Conservation (phyloP, 2,113 vertebrate species). For the Pterocles orientalis region DNA sequence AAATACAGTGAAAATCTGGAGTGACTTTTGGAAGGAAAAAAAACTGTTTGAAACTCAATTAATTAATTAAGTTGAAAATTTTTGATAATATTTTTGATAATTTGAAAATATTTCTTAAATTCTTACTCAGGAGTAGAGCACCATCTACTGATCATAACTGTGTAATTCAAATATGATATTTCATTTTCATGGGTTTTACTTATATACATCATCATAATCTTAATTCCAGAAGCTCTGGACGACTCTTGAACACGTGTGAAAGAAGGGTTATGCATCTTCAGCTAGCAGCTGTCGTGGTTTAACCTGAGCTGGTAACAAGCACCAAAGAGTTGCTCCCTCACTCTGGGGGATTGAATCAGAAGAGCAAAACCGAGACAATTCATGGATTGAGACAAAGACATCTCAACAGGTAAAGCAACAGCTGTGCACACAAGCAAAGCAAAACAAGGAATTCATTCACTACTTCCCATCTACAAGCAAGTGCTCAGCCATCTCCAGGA, state of each 20-base stretch:
- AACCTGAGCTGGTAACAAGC: too few relatives aligned
- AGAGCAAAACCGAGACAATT: too few relatives aligned
- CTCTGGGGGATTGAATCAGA: too few relatives aligned
- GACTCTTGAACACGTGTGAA: background rate
- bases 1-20: background rate
- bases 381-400: too few relatives aligned
- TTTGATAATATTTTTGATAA: background rate
- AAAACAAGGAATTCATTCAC: too few relatives aligned
- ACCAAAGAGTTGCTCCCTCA: too few relatives aligned
- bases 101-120: background rate
- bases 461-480: too few relatives aligned
- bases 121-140: background rate
- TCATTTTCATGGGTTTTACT: background rate
- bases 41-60: background rate
- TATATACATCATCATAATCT: background rate
- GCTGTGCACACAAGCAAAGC: too few relatives aligned
- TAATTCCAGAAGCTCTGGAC: background rate
- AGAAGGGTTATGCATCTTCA: accelerated
- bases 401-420: too few relatives aligned
- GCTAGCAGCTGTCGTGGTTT: background rate
- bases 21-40: background rate
- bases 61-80: background rate
- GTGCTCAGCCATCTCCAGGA: too few relatives aligned
- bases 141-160: conserved; percentile 31
- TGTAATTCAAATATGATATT: background rate